Evolutionary conservation across 2,113 vertebrate species (phyloP).

Genomic region (Peromyscus maniculatus): DNA sequence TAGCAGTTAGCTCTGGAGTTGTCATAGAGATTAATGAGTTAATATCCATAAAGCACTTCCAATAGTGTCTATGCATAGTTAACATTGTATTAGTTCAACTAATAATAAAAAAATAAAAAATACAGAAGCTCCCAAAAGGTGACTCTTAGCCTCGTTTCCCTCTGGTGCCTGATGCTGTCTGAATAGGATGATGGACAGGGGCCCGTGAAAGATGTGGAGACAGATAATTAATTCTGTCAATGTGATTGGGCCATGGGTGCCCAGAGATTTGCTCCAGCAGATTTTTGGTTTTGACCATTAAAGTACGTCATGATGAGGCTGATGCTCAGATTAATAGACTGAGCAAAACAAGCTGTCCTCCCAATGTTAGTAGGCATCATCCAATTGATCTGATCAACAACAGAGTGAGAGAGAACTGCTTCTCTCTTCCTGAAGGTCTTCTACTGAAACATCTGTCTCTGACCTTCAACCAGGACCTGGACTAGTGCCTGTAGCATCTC

Average conservation of each 20-base stretch:
- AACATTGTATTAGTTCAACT: slow-evolving; percentile 5
- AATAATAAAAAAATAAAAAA: slow-evolving; percentile 24
- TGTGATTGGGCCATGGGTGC: neutral
- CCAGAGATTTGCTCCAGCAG: slow-evolving; percentile 1
- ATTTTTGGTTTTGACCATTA: neutral
- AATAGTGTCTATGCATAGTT: neutral
- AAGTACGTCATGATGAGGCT: slow-evolving; percentile 15
- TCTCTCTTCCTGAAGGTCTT: neutral
- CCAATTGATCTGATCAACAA: neutral
- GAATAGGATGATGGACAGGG: neutral
- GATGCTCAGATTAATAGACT: neutral
- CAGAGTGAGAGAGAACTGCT: neutral
- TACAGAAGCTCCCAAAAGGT: neutral
- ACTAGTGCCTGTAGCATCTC: neutral
- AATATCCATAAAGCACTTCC: slow-evolving; percentile 12
- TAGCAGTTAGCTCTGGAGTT: neutral
- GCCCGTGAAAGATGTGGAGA: slow-evolving; percentile 10
- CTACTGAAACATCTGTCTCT: neutral
- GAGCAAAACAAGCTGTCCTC: neutral
- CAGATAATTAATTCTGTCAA: slow-evolving; percentile 31
- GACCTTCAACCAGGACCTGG: neutral
- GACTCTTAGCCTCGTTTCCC: neutral
- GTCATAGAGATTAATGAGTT: neutral
- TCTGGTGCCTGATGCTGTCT: slow-evolving; percentile 17
- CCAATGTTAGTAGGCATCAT: neutral